Conservation (phyloP, 2,113 vertebrate species). For the Lophius piscatorius region DNA sequence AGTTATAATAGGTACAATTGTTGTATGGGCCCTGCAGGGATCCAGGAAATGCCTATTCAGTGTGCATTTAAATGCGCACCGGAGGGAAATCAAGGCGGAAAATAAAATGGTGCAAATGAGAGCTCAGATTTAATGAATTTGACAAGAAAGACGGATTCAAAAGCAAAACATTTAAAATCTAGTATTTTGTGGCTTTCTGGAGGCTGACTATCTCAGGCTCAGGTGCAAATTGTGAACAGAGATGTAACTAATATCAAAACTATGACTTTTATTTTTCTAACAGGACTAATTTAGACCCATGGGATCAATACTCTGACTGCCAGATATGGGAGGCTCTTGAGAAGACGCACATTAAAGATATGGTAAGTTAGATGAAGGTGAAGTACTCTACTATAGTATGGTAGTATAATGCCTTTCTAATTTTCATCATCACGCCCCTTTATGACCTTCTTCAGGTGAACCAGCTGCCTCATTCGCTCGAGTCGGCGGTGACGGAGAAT, state of each 20-base stretch:
- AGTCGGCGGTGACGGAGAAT: conserved; percentile 83
- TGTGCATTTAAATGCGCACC: neutral
- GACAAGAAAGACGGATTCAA: neutral
- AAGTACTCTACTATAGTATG: neutral
- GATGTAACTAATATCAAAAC: neutral
- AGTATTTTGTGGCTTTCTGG: too few relatives aligned
- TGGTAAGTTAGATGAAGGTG: conserved; percentile 64
- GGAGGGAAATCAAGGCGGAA: conserved; percentile 5
- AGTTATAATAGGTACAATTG: neutral
- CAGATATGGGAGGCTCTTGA: conserved; percentile 84
- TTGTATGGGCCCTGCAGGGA: neutral
- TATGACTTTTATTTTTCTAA: conserved; percentile 25
- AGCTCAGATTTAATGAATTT: neutral
- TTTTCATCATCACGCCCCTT: neutral
- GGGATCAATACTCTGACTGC: conserved; percentile 78
- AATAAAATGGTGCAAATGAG: conserved; percentile 27
- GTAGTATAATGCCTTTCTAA: neutral
- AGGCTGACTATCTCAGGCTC: neutral
- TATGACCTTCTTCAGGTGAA: conserved; percentile 67
- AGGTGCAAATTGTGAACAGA: neutral
- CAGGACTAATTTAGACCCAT: conserved; percentile 83
- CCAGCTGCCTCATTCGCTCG: conserved; percentile 78
- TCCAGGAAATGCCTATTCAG: neutral
- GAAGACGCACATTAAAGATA: conserved; percentile 82
- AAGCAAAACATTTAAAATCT: too few relatives aligned